phyloP scores from a whole-genome alignment of 2,797 vertebrate genomes.

The Anas bernieri region DNA sequence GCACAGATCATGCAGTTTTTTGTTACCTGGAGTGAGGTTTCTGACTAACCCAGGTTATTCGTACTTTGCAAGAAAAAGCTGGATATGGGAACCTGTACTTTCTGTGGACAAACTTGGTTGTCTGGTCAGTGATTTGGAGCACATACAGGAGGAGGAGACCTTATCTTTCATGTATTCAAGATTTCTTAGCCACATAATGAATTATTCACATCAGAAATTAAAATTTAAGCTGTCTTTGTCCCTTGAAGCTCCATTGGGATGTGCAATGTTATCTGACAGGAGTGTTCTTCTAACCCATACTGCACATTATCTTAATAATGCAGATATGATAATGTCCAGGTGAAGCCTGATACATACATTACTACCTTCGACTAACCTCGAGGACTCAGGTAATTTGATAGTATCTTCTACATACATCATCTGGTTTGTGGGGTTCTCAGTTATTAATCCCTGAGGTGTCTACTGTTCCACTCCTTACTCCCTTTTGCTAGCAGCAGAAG shows the following conservation, averaged over 20 bases:
- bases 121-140: background rate
- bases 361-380: background rate
- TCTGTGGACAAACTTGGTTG: background rate
- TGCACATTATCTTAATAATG: background rate
- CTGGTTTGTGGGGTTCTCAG: background rate
- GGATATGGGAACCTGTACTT: background rate
- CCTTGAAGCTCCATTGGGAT: background rate
- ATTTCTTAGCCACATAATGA: constrained; percentile 24
- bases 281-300: constrained; percentile 40
- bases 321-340: background rate
- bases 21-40: background rate
- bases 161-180: constrained; percentile 13
- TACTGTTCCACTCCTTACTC: background rate
- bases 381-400: background rate
- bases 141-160: background rate
- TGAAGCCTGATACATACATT: background rate
- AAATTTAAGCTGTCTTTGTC: constrained; percentile 31
- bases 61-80: background rate
- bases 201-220: constrained; percentile 31
- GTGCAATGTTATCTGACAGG: constrained; percentile 21
- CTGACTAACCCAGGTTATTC: background rate
- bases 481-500: background rate
- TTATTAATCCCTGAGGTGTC: background rate
- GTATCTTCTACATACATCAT: background rate
- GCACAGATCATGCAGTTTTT: background rate